These are phyloP conservation scores for Balanococcus diminutus DNA, from an alignment of 2,888 invertebrate species.

Conservation along the genomic window DNA sequence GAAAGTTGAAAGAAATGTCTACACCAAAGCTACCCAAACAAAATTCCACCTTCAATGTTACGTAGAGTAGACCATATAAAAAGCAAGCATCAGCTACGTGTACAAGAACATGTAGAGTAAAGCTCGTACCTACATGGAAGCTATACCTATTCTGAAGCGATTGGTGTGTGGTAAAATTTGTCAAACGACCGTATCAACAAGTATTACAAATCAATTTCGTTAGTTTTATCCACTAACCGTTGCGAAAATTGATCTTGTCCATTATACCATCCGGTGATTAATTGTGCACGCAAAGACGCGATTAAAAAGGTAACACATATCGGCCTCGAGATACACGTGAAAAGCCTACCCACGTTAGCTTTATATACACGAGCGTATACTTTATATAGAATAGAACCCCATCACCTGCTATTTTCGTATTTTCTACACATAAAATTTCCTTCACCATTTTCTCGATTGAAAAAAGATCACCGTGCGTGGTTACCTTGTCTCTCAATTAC, in stretches of 20 bases:
- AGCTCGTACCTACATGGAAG: background rate
- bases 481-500: slow-evolving; percentile 12
- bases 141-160: background rate
- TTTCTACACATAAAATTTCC: background rate
- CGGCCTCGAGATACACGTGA: background rate
- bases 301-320: slow-evolving; percentile 30
- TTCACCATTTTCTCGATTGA: background rate
- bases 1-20: too few species aligned
- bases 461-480: background rate
- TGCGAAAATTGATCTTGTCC: slow-evolving; percentile 23
- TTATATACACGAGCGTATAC: background rate
- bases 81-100: too few species aligned
- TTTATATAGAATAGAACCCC: background rate
- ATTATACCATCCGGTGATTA: slow-evolving; percentile 30
- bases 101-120: background rate
- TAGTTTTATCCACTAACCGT: background rate
- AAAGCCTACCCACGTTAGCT: background rate
- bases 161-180: slow-evolving; percentile 10
- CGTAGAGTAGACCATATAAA: too few species aligned
- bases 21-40: too few species aligned
- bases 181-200: slow-evolving; percentile 31
- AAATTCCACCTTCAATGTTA: too few species aligned
- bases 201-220: slow-evolving; percentile 31
- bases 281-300: slow-evolving; percentile 19
- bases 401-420: background rate